These are phyloP conservation scores for Polypedilum vanderplanki DNA, from an alignment of 1,140 invertebrate genomes.

Conservation along the genomic window DNA sequence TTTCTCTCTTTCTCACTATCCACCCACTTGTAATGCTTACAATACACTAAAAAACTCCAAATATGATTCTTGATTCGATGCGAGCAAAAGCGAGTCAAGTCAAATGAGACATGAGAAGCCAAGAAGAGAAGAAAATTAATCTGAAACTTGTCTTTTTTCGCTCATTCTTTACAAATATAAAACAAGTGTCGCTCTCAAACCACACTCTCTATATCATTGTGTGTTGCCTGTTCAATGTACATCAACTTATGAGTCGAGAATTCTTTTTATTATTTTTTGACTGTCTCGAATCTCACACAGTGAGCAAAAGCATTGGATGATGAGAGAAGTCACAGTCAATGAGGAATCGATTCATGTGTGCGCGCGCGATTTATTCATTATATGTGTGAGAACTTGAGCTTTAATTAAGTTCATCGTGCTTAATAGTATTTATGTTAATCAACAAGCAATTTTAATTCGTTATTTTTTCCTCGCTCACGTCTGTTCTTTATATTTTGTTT, in stretches of 20 bases:
- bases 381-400: background rate
- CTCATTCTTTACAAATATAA: background rate
- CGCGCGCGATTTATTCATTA: no score
- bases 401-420: slow-evolving; percentile 28
- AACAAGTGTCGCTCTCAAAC: slow-evolving; percentile 10
- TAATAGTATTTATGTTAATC: slow-evolving; percentile 29
- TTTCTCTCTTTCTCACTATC: background rate
- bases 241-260: no score
- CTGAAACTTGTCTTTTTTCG: slow-evolving; percentile 11
- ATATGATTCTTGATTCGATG: slow-evolving; percentile 2
- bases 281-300: no score
- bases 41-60: slow-evolving; percentile 19
- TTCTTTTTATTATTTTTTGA: no score
- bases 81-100: background rate
- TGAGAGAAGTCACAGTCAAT: no score
- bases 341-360: no score
- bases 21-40: background rate
- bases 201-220: background rate
- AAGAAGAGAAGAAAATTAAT: background rate
- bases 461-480: background rate
- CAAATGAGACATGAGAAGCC: background rate
- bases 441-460: slow-evolving; percentile 24
- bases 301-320: no score
- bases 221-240: no score
- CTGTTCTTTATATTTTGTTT: background rate